Evolutionary conservation across 2,113 vertebrate genomes (phyloP).

Genomic region (Hyaena hyaena): DNA sequence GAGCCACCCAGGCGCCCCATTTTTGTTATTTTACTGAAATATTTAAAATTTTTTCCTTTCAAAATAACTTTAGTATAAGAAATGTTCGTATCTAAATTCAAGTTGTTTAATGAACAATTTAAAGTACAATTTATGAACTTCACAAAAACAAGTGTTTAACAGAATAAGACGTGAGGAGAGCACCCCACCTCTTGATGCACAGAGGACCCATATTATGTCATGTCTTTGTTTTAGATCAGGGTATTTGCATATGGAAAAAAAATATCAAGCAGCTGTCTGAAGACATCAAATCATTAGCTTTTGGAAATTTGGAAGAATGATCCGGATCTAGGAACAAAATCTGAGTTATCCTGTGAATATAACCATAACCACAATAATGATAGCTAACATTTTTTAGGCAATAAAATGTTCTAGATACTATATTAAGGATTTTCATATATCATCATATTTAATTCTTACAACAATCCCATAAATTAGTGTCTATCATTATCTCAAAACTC

Average conservation of each 20-base stretch:
- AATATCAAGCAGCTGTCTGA: background rate
- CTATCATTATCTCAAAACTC: constrained; percentile 39
- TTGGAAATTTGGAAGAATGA: background rate
- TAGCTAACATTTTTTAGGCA: background rate
- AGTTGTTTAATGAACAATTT: background rate
- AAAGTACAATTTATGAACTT: background rate
- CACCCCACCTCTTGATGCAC: background rate
- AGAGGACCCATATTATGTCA: background rate
- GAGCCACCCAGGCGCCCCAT: background rate
- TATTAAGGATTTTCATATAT: background rate
- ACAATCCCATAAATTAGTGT: constrained; percentile 20
- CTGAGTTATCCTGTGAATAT: background rate
- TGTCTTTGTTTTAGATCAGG: background rate
- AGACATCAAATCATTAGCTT: background rate
- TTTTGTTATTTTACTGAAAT: background rate
- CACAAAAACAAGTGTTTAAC: background rate
- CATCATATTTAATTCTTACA: background rate
- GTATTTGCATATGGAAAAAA: background rate
- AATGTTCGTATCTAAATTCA: background rate
- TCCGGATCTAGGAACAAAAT: background rate
- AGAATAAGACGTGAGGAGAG: background rate
- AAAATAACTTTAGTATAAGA: constrained; percentile 30
- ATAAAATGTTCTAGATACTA: constrained; percentile 1
- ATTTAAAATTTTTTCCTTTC: constrained; percentile 5
- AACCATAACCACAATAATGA: background rate